phyloP scores from a whole-genome alignment of 35 echinoderm and acorn worm genomes.

The Acanthaster planci region DNA sequence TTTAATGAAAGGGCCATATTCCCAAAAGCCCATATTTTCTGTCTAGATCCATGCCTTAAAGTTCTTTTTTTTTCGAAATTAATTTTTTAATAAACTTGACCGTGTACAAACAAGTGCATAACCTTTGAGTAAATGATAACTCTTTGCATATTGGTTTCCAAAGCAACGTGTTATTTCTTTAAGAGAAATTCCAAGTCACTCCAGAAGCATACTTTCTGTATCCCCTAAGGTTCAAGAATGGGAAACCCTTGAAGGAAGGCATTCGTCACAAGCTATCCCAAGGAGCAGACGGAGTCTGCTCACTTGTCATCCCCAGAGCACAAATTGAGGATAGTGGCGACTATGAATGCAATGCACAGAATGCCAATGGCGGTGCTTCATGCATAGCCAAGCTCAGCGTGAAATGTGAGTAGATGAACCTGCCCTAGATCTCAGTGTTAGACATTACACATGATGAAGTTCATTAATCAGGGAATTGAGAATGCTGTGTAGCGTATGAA shows the following conservation, averaged over 20 bases:
- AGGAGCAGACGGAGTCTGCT: constrained; percentile 24
- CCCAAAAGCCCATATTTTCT: no score
- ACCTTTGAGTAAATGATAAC: no score
- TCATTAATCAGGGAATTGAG: no score
- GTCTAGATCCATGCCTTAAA: no score
- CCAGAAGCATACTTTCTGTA: not conserved
- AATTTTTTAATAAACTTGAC: no score
- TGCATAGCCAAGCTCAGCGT: constrained; percentile 16
- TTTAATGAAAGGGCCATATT: no score
- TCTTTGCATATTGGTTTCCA: not conserved
- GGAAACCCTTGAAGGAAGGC: constrained; percentile 41
- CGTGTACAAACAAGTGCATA: no score
- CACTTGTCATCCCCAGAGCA: constrained; percentile 26
- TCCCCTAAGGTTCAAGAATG: constrained; percentile 45
- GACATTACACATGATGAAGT: no score
- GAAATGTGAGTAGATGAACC: constrained; percentile 36
- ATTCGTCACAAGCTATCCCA: constrained; percentile 22
- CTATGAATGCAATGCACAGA: constrained; percentile 47
- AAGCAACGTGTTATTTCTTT: no score
- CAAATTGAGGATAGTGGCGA: constrained; percentile 43
- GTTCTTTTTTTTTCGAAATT: no score
- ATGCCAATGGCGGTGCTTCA: constrained; percentile 28
- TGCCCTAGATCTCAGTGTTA: not conserved
- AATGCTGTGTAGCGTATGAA: no score
- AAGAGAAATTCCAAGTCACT: constrained; percentile 14